Evolutionary conservation across 2,113 vertebrate genomes (phyloP), one percentile per base, ranked within the genome.

Genomic region (Thomomys bottae): DNA sequence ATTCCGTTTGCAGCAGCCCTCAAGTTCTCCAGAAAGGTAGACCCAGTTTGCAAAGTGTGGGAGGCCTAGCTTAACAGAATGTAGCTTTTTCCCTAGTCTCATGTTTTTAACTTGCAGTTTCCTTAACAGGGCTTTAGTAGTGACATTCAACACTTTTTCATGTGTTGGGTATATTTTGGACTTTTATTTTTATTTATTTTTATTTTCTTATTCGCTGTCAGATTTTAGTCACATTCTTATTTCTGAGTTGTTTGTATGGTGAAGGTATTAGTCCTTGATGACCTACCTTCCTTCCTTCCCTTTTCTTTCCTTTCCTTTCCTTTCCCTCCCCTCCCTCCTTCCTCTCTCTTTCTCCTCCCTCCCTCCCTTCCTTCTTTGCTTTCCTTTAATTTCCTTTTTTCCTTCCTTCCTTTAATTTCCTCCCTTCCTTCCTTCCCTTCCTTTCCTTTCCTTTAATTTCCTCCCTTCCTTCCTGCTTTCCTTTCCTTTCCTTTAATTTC

Each of bases 81-180:
- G n/a, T 38, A 61, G 21, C 8, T 21, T 42, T 6, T 67, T 38
- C 18, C 12, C 59, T 68, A 11, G 18, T 36, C 11, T 20, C 26
- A 4, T 88, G 30, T 38, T 82, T 82, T 92, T 42, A 64, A 79
- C 34, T 83, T 70, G 67, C 61, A 32, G 70, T 67, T 84, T 92
- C n/a, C 57, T 63, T 34, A 54, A 15, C 49, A 54, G 49, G 14
- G 49, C 14, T 61, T 61, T 23, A 59, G 10, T 26, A n/a, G 12
- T 78, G 68, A 88, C 40, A 64, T 81, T 70, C 12, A 66, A 5
- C 23, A 66, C 12, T 80, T 59, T 64, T 88, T 89, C 24, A 2
- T 45, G 4, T 57, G 3, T 86, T 77, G 64, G 68, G 3, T 59
- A 54, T n/a, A 2, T 54, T 45, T 7, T 64, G n/a, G n/a, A n/a